These are phyloP conservation scores for Hydractinia symbiolongicarpus DNA, from an alignment of 30 jellyfish, hydroid and myxozoan genomes.

Conservation along the genomic window DNA sequence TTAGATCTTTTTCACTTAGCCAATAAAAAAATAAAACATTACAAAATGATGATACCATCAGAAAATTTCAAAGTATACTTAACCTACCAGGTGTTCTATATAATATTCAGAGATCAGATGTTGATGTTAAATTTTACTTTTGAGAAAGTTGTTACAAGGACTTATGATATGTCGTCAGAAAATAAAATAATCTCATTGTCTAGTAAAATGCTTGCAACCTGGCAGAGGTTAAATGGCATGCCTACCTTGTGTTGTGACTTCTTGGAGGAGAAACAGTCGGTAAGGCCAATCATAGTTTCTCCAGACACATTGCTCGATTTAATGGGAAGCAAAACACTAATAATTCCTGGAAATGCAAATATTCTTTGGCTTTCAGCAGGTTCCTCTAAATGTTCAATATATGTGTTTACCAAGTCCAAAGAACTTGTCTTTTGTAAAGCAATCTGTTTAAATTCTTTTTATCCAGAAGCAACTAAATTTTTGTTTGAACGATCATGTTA, in stretches of 20 bases:
- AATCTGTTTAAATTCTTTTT: neutral
- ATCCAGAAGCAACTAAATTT: neutral
- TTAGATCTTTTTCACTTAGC: slow-evolving; percentile 4
- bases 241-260: neutral
- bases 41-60: neutral
- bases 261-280: neutral
- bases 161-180: neutral
- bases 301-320: neutral
- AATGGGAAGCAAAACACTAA: neutral
- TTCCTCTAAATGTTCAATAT: neutral
- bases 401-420: neutral
- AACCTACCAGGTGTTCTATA: slow-evolving; percentile 7
- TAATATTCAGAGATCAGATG: neutral
- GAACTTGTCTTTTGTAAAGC: slow-evolving; percentile 7
- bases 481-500: slow-evolving; percentile 12
- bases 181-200: neutral
- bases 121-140: slow-evolving; percentile 11
- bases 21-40: slow-evolving; percentile 9
- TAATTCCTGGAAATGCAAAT: neutral
- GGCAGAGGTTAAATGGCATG: neutral
- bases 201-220: neutral
- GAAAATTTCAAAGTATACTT: neutral
- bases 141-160: neutral
- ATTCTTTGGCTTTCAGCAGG: slow-evolving; percentile 25
- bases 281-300: neutral